phyloP scores from a whole-genome alignment of 2,113 vertebrate genomes.

The Corvus cornix region DNA sequence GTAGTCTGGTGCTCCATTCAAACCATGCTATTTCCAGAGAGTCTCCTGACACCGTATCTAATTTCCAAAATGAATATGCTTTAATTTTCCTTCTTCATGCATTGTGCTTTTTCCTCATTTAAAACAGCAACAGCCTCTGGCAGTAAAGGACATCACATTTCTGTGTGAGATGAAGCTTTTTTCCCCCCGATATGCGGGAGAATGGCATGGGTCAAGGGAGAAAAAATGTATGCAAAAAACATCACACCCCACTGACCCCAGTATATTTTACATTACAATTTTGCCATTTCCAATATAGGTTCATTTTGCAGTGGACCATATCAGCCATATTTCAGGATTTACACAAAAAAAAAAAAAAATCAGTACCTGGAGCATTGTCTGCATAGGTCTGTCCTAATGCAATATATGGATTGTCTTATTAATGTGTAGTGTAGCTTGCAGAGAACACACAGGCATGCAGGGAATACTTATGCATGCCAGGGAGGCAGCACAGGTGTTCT shows the following conservation, averaged over 20 bases:
- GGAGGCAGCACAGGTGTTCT: not conserved
- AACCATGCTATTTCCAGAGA: constrained; percentile 77
- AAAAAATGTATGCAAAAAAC: constrained; percentile 85
- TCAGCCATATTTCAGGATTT: constrained; percentile 79
- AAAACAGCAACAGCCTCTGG: constrained; percentile 85
- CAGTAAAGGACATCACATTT: constrained; percentile 87
- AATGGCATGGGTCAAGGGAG: constrained; percentile 84
- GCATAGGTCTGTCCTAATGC: constrained; percentile 54
- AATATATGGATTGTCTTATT: constrained; percentile 62
- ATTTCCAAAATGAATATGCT: constrained; percentile 89
- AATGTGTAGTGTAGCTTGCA: constrained; percentile 61
- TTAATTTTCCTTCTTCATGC: constrained; percentile 88
- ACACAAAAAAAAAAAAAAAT: not conserved
- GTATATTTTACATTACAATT: constrained; percentile 84
- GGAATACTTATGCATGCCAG: not conserved
- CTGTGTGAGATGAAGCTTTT: constrained; percentile 77
- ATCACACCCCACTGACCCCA: constrained; percentile 82
- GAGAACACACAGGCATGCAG: constrained; percentile 24
- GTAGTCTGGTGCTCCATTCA: constrained; percentile 75
- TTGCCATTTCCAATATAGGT: constrained; percentile 82
- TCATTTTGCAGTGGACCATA: constrained; percentile 84
- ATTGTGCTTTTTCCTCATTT: constrained; percentile 87
- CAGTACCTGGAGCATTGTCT: constrained; percentile 64
- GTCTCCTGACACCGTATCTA: constrained; percentile 85
- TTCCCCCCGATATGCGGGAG: constrained; percentile 61